Evolutionary conservation across 2,888 invertebrate species (phyloP).

Genomic region (Torymus texanus): DNA sequence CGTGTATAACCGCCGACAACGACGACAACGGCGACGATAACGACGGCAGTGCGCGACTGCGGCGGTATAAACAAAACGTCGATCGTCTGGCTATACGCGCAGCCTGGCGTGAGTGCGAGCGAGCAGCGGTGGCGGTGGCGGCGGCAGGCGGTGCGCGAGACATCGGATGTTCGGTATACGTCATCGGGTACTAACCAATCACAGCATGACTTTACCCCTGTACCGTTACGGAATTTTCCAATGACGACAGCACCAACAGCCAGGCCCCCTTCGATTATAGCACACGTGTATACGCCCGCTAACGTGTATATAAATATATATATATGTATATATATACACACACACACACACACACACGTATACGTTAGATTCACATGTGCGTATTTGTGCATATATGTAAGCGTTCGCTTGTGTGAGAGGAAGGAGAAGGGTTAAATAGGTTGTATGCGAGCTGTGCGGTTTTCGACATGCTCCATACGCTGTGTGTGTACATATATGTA

Average conservation of each 20-base stretch:
- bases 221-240: slow-evolving; percentile 58
- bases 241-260: slow-evolving; percentile 38
- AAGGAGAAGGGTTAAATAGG: no score
- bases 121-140: no score
- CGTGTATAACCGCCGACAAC: no score
- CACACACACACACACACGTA: no score
- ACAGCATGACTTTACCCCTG: slow-evolving; percentile 36
- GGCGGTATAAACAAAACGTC: slow-evolving; percentile 53
- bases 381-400: no score
- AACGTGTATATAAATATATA: background rate
- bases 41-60: background rate
- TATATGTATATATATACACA: no score
- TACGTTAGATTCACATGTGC: no score
- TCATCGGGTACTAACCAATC: slow-evolving; percentile 46
- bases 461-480: no score
- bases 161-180: slow-evolving; percentile 57
- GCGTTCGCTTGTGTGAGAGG: no score
- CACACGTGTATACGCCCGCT: background rate
- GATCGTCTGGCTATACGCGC: slow-evolving; percentile 1
- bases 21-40: background rate
- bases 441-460: no score
- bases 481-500: no score
- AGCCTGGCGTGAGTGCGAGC: no score
- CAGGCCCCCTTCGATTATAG: background rate
- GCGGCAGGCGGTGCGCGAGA: background rate